Percentiles rank a stretch among this genome's conserved stretches.
Evolutionary conservation across 2,888 invertebrate species (phyloP).

Genomic region (Andrena marginata): DNA sequence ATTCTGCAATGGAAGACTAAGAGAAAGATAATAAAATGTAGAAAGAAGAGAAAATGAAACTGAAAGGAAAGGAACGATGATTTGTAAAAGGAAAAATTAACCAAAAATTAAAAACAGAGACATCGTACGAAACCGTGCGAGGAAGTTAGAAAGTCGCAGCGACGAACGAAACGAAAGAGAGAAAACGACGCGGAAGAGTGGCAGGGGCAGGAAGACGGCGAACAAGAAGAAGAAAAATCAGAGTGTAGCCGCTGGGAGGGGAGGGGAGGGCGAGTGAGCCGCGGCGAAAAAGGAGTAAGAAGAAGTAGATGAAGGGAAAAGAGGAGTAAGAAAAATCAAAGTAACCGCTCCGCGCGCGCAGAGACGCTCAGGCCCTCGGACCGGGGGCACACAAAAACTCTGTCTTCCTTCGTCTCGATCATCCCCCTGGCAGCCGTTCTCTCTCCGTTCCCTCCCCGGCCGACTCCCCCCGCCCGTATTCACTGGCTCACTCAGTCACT

Average conservation of each 20-base stretch:
- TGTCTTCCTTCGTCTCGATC: constrained; percentile 19
- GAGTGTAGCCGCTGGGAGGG: constrained; percentile 11
- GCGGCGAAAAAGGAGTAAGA: constrained; percentile 35
- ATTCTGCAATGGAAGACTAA: too few species aligned
- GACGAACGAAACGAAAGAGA: neutral
- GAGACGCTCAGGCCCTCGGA: constrained; percentile 41
- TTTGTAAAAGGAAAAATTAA: too few species aligned
- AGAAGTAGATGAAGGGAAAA: constrained; percentile 44
- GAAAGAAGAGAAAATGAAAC: neutral
- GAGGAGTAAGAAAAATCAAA: constrained; percentile 46
- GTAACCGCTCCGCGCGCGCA: constrained; percentile 33
- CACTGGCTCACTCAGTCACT: constrained; percentile 43
- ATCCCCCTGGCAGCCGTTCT: neutral
- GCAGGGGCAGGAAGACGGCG: constrained; percentile 13
- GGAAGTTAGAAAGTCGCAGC: neutral
- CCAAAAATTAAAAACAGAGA: too few species aligned
- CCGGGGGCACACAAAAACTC: constrained; percentile 47
- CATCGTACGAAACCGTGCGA: too few species aligned
- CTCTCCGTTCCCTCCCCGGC: neutral
- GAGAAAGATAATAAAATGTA: too few species aligned
- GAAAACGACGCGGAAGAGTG: neutral
- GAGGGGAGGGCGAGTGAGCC: constrained; percentile 41
- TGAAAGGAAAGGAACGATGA: too few species aligned
- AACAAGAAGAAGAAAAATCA: constrained; percentile 42
- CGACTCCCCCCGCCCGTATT: constrained; percentile 32